phyloP scores from a whole-genome alignment of 2,113 vertebrate species.

The Seriola rivoliana region DNA sequence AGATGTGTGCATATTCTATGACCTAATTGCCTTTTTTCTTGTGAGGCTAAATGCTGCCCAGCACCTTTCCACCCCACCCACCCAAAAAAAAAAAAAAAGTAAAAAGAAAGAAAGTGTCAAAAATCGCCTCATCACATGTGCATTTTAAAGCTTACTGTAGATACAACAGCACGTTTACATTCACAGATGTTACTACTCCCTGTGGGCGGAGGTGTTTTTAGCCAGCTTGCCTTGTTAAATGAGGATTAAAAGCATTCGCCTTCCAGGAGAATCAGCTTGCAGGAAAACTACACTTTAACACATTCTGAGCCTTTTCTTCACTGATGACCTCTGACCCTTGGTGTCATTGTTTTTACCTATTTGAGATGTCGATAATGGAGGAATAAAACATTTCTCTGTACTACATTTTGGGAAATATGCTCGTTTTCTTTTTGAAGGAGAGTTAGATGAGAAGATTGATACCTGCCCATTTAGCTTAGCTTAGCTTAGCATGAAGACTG shows the following conservation, averaged over 20 bases:
- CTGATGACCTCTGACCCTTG: not conserved
- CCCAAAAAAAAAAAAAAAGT: not conserved
- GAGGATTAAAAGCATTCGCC: slow-evolving; percentile 1
- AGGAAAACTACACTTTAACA: not conserved
- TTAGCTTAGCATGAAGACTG: too few species aligned
- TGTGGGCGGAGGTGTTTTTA: not conserved
- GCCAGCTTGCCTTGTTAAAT: slow-evolving; percentile 16
- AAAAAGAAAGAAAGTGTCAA: not conserved
- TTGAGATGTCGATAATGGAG: too few species aligned
- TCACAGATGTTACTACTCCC: not conserved
- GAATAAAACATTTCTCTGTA: too few species aligned
- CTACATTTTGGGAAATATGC: too few species aligned
- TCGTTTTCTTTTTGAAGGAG: too few species aligned
- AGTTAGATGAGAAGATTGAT: too few species aligned
- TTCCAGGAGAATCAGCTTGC: not conserved
- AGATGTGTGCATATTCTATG: slow-evolving; percentile 79
- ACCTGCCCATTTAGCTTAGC: too few species aligned
- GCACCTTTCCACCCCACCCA: not conserved
- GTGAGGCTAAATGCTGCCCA: slow-evolving; percentile 30
- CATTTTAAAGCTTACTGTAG: slow-evolving; percentile 1
- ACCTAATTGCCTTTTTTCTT: slow-evolving; percentile 73
- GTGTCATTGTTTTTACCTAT: not conserved
- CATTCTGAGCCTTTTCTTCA: not conserved
- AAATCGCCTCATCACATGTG: not conserved
- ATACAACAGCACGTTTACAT: not conserved